These are phyloP conservation scores for Channa maculata DNA, from an alignment of 2,113 vertebrate species.

Conservation along the genomic window DNA sequence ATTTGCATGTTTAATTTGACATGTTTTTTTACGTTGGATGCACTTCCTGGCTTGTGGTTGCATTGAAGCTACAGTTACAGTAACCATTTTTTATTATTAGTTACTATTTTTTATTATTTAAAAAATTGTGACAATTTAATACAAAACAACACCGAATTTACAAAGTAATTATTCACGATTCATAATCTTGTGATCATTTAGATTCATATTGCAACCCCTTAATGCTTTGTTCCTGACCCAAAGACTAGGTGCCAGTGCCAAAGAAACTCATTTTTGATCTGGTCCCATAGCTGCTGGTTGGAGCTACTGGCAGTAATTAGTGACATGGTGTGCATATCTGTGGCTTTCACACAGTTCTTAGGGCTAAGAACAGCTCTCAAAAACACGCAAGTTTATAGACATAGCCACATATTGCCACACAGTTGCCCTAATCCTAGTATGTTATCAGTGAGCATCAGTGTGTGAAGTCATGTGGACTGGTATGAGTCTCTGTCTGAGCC, in stretches of 20 bases:
- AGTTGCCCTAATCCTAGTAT: constrained; percentile 61
- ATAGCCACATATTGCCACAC: constrained; percentile 31
- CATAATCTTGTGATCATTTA: constrained; percentile 3
- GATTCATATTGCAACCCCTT: background rate
- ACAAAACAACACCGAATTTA: no score
- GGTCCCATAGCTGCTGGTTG: constrained; percentile 11
- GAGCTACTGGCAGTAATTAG: constrained; percentile 3
- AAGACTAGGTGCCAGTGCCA: background rate
- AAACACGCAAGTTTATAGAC: constrained; percentile 5
- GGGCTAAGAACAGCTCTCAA: constrained; percentile 19
- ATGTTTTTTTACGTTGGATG: no score
- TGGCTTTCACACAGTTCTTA: constrained; percentile 31
- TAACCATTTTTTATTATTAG: no score
- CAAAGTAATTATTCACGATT: background rate
- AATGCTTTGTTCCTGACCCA: background rate
- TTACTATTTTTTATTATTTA: no score
- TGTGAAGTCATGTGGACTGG: constrained; percentile 82
- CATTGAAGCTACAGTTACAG: no score
- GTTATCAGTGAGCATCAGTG: constrained; percentile 74
- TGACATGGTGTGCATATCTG: constrained; percentile 28
- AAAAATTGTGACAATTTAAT: background rate
- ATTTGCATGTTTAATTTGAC: no score
- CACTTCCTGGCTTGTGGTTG: no score
- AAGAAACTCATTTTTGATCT: background rate
- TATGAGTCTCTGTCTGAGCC: constrained; percentile 73